phyloP scores from a whole-genome alignment of 2,113 vertebrate species.

The Periophthalmodon schlosseri region DNA sequence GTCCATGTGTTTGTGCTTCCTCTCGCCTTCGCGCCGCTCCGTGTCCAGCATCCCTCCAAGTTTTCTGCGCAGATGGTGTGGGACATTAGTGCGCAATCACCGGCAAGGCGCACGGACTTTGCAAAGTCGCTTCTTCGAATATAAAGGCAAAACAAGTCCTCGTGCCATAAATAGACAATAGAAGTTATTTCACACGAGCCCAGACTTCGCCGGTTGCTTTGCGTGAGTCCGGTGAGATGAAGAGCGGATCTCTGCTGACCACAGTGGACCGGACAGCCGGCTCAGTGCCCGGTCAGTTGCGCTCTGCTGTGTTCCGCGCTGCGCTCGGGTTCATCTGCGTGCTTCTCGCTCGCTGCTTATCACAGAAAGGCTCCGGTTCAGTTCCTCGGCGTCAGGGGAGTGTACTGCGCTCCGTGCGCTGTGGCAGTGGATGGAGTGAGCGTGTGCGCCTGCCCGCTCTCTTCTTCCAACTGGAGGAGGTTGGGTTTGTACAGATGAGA shows the following conservation, averaged over 20 bases:
- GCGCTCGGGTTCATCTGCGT: conserved; percentile 37
- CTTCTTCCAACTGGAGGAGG: neutral
- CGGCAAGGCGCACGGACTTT: conserved; percentile 10
- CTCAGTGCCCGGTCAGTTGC: too few relatives aligned
- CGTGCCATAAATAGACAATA: neutral
- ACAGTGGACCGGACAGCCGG: too few relatives aligned
- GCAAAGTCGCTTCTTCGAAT: neutral
- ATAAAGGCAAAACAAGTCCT: neutral
- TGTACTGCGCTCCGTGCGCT: conserved; percentile 9
- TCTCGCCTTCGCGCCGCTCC: conserved; percentile 3
- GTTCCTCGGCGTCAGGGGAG: conserved; percentile 48
- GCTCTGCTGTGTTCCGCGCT: conserved; percentile 40
- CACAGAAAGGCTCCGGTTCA: conserved; percentile 15
- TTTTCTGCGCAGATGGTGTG: conserved; percentile 49
- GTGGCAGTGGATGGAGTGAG: too few relatives aligned
- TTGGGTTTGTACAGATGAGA: neutral
- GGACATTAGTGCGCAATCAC: conserved; percentile 30
- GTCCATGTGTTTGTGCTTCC: conserved; percentile 54
- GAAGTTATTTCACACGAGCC: too few relatives aligned
- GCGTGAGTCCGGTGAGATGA: conserved; percentile 6
- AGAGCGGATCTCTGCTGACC: conserved; percentile 4
- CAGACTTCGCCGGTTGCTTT: too few relatives aligned
- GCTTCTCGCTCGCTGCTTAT: conserved; percentile 17
- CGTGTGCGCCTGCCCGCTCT: neutral
- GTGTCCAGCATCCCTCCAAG: conserved; percentile 43